Conservation (phyloP, 1,140 invertebrate species). For the Neodiprion lecontei region DNA sequence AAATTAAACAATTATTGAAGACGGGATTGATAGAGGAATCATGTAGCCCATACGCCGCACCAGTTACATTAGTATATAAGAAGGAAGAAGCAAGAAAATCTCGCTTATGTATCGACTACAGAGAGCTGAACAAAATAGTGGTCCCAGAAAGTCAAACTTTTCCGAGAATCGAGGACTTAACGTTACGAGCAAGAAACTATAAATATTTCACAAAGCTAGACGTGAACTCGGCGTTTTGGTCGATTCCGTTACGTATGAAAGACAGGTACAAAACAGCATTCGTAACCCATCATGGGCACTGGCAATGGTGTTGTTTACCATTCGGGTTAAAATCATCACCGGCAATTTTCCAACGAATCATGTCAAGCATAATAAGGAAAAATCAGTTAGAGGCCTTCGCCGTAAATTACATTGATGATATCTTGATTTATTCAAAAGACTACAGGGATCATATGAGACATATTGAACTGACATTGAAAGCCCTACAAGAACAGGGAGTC, state of each 20-base stretch:
- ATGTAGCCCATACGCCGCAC: constrained; percentile 22
- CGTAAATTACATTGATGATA: constrained; percentile 25
- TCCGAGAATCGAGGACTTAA: constrained; percentile 37
- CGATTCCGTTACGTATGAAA: constrained; percentile 28
- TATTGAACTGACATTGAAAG: neutral
- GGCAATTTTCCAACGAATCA: neutral
- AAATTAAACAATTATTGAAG: constrained; percentile 25
- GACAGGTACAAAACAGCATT: constrained; percentile 3
- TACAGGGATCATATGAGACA: neutral
- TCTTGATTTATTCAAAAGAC: neutral
- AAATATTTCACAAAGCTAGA: constrained; percentile 34
- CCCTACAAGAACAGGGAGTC: neutral
- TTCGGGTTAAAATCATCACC: neutral
- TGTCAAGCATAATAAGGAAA: constrained; percentile 14
- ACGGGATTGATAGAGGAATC: constrained; percentile 26
- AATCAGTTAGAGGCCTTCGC: neutral
- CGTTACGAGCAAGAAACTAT: constrained; percentile 27
- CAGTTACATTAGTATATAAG: constrained; percentile 25
- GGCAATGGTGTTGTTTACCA: constrained; percentile 8
- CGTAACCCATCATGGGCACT: constrained; percentile 7
- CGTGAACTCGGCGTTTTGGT: constrained; percentile 39
- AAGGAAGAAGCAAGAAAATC: constrained; percentile 32
- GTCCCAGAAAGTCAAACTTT: constrained; percentile 38
- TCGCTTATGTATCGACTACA: constrained; percentile 37
- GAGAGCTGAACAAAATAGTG: constrained; percentile 37